phyloP scores from a whole-genome alignment of 2,797 vertebrate species.

The Danio aesculapii region DNA sequence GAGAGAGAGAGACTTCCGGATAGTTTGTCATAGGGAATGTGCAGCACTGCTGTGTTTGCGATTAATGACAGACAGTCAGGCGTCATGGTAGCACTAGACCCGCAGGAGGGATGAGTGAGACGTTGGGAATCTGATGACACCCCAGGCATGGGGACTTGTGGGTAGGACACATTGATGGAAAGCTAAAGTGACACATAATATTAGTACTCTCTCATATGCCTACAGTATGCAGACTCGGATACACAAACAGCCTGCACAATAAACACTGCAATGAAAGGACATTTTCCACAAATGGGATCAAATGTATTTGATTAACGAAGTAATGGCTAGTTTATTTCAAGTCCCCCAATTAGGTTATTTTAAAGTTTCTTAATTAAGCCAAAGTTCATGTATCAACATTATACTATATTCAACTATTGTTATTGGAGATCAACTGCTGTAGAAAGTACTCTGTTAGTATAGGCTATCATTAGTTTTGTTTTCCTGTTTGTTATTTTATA shows the following conservation, averaged over 20 bases:
- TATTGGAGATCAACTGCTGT: too few species aligned
- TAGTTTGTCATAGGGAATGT: conserved; percentile 69
- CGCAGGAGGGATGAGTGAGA: conserved; percentile 72
- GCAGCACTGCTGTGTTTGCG: conserved; percentile 67
- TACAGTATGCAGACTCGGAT: background rate
- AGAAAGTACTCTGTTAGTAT: too few species aligned
- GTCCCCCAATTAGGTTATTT: too few species aligned
- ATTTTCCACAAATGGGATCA: background rate
- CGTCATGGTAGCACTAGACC: conserved; percentile 78
- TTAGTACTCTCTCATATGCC: conserved; percentile 18
- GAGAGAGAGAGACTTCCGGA: conserved; percentile 38
- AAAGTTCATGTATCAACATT: too few species aligned
- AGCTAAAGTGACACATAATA: conserved; percentile 53
- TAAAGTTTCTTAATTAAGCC: too few species aligned
- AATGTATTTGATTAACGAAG: background rate
- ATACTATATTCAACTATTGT: too few species aligned
- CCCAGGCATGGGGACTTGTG: conserved; percentile 57
- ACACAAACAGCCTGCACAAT: background rate
- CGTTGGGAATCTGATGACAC: conserved; percentile 75
- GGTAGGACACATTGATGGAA: conserved; percentile 67
- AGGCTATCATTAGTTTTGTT: too few species aligned
- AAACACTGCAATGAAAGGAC: background rate
- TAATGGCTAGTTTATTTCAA: background rate
- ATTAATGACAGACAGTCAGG: conserved; percentile 76
- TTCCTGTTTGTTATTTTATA: too few species aligned